Evolutionary conservation across 1,140 invertebrate genomes (phyloP).

Genomic region (Euwallacea similis): DNA sequence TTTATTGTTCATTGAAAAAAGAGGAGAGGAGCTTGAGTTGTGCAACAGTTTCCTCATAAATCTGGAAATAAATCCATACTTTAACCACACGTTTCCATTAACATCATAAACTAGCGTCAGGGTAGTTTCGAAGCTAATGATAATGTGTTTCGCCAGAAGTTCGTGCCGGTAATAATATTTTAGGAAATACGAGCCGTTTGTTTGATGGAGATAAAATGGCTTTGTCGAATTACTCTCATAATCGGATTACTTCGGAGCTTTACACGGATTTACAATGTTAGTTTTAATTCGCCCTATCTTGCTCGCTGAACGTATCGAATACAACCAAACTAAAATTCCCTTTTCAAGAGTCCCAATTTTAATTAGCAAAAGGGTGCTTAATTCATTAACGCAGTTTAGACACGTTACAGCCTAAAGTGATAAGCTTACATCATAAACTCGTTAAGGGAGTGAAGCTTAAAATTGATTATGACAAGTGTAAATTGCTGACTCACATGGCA

Average conservation of each 20-base stretch:
- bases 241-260: conserved; percentile 8
- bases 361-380: conserved; percentile 5
- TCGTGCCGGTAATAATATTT: conserved; percentile 10
- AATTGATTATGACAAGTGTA: conserved; percentile 32
- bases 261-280: not conserved
- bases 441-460: conserved; percentile 28
- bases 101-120: conserved; percentile 1
- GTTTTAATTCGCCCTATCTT: not conserved
- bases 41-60: too few species aligned
- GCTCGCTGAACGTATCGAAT: not conserved
- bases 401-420: conserved; percentile 24
- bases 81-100: not conserved
- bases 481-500: conserved; percentile 20
- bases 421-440: conserved; percentile 26
- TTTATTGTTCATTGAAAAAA: too few species aligned
- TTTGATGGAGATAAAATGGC: conserved; percentile 14
- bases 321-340: not conserved
- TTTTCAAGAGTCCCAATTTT: not conserved
- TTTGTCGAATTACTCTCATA: conserved; percentile 15
- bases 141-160: conserved; percentile 9
- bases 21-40: too few species aligned
- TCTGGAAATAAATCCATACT: too few species aligned
- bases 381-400: conserved; percentile 24
- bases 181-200: conserved; percentile 12
- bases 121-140: conserved; percentile 14